Evolutionary conservation across 2,113 vertebrate genomes (phyloP).

Genomic region (Myxocyprinus asiaticus): DNA sequence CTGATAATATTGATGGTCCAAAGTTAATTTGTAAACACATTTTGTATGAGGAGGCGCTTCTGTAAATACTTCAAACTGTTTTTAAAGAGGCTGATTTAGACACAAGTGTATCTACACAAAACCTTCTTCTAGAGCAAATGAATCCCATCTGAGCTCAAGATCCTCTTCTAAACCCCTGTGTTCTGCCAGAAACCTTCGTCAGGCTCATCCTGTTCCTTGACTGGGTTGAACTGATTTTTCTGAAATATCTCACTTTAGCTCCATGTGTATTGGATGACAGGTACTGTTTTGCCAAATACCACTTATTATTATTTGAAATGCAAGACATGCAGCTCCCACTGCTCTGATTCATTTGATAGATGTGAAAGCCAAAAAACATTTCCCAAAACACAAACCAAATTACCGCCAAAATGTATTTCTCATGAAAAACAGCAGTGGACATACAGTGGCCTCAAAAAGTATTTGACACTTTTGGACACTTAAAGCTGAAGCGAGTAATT

Average conservation of each 20-base stretch:
- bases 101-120: neutral
- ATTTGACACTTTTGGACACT: no score
- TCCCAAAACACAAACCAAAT: no score
- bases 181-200: constrained; percentile 14
- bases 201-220: no score
- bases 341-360: neutral
- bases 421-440: no score
- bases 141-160: constrained; percentile 28
- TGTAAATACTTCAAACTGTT: neutral
- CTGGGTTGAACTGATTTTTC: neutral
- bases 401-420: no score
- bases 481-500: no score
- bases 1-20: neutral
- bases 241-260: neutral
- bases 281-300: constrained; percentile 1
- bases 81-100: neutral
- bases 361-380: neutral
- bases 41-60: neutral
- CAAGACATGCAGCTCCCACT: neutral
- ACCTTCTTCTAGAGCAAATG: neutral
- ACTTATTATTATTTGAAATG: neutral
- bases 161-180: neutral
- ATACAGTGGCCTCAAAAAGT: no score
- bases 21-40: neutral
- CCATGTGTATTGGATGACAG: neutral